Conservation (phyloP, 2,888 invertebrate species). For the Sminthurides aquaticus region DNA sequence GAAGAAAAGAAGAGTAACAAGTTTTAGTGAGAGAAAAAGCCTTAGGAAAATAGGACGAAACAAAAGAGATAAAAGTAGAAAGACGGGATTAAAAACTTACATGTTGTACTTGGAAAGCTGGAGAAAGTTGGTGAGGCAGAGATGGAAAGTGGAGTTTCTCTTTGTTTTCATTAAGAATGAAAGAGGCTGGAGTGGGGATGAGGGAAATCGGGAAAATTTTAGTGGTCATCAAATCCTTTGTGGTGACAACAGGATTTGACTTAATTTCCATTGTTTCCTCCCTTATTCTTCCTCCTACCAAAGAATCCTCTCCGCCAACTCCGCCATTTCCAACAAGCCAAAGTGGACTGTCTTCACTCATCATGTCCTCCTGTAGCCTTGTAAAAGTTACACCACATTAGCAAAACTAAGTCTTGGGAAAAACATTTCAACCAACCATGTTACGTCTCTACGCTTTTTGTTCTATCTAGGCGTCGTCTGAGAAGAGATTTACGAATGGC, state of each 20-base stretch:
- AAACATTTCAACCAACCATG: no score
- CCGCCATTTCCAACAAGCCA: neutral
- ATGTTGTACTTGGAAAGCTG: no score
- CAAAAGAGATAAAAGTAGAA: conserved; percentile 6
- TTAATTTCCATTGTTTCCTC: neutral
- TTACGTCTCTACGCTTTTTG: no score
- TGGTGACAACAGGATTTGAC: neutral
- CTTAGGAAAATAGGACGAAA: neutral
- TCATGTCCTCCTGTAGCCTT: no score
- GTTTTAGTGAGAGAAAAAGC: neutral
- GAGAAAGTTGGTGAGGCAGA: neutral
- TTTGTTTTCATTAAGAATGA: neutral
- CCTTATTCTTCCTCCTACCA: no score
- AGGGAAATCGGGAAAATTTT: neutral
- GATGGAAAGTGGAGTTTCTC: neutral
- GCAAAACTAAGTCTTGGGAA: neutral
- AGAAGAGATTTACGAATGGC: no score
- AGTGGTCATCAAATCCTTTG: neutral
- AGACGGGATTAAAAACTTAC: neutral
- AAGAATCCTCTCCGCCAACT: no score
- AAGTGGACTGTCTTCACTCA: neutral
- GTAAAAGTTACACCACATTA: neutral
- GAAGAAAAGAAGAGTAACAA: neutral
- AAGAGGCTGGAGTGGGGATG: neutral
- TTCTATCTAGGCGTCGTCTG: no score